These are phyloP conservation scores for Promerops cafer DNA, from an alignment of 2,113 vertebrate species.

Conservation along the genomic window DNA sequence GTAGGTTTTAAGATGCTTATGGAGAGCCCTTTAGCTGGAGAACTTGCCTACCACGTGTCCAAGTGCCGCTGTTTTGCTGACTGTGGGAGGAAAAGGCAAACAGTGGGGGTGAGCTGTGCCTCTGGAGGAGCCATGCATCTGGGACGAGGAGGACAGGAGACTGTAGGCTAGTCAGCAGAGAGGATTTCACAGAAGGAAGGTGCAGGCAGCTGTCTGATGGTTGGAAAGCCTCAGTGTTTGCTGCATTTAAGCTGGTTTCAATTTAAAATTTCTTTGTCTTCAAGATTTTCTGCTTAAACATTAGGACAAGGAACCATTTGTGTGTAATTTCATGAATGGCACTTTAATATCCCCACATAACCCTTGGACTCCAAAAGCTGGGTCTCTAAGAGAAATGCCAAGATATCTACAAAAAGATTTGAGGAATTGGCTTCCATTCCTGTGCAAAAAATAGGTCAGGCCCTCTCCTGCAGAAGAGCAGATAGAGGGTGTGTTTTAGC, in stretches of 20 bases:
- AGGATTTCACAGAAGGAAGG: not conserved
- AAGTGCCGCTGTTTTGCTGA: accelerated
- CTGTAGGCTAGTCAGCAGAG: not conserved
- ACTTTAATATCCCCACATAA: not conserved
- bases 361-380: not conserved
- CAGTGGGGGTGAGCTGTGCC: not conserved
- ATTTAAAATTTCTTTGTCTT: not conserved
- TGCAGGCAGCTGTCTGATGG: not conserved
- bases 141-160: not conserved
- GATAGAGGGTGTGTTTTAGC: accelerated
- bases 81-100: not conserved
- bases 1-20: not conserved
- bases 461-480: accelerated
- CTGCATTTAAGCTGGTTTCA: not conserved
- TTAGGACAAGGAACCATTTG: not conserved
- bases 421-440: not conserved
- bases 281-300: not conserved
- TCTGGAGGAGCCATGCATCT: not conserved
- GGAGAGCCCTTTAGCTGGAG: not conserved
- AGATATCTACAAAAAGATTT: not conserved
- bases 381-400: not conserved
- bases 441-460: not conserved
- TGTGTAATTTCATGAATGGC: not conserved
- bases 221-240: not conserved
- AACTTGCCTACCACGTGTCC: not conserved